phyloP scores from a whole-genome alignment of 2,797 vertebrate genomes.

The Bradypodion pumilum region DNA sequence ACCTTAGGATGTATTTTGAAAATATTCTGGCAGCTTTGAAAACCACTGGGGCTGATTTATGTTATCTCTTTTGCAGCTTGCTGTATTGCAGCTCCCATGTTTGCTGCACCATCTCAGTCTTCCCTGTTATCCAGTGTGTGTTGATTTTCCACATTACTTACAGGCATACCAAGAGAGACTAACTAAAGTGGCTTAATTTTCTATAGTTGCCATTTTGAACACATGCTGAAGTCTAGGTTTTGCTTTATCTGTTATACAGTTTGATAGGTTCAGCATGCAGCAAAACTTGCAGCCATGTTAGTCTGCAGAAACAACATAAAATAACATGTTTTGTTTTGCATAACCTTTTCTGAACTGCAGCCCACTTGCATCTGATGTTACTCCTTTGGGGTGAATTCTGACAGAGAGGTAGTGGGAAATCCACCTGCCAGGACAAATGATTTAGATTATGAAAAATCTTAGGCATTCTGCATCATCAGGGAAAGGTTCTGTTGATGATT shows the following conservation, averaged over 20 bases:
- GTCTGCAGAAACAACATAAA: too few relatives aligned
- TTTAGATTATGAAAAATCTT: slow-evolving; percentile 8
- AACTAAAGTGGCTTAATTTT: neutral
- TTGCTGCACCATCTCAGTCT: neutral
- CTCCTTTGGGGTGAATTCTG: neutral
- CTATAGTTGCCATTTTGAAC: neutral
- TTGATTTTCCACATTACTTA: neutral
- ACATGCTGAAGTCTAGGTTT: neutral
- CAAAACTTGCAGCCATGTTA: neutral
- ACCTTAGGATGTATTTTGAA: neutral
- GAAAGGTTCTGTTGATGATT: slow-evolving; percentile 22
- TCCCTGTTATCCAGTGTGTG: neutral
- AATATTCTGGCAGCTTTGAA: neutral
- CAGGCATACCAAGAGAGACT: neutral
- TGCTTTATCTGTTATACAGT: neutral
- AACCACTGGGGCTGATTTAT: neutral
- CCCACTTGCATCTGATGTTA: too few relatives aligned
- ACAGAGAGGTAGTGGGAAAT: neutral
- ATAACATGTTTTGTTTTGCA: too few relatives aligned
- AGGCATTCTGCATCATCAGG: slow-evolving; percentile 5
- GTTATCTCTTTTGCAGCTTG: neutral
- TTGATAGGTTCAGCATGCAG: neutral
- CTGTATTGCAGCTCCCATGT: neutral
- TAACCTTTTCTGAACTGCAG: too few relatives aligned
- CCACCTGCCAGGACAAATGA: neutral